Evolutionary conservation across 2,888 invertebrate genomes (phyloP).

Genomic region (Lissonota sp.): DNA sequence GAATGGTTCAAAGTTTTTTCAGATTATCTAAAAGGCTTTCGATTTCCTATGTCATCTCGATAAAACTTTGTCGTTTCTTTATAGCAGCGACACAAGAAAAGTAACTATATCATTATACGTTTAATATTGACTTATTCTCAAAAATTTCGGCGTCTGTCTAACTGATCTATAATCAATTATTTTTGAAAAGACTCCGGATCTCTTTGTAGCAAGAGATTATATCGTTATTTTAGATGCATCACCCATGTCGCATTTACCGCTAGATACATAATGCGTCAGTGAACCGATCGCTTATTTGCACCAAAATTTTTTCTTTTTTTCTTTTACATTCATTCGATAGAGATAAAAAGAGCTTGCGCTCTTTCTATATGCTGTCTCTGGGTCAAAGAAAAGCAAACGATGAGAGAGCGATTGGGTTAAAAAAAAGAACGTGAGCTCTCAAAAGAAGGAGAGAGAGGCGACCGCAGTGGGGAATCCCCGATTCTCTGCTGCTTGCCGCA

Average conservation of each 20-base stretch:
- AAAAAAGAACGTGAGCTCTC: conserved; percentile 16
- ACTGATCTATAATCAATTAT: too few species aligned
- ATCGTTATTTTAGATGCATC: conserved; percentile 59
- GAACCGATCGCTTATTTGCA: conserved; percentile 64
- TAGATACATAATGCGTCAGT: conserved; percentile 49
- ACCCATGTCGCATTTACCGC: conserved; percentile 63
- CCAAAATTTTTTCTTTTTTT: conserved; percentile 35
- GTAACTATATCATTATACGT: too few species aligned
- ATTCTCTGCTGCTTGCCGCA: conserved; percentile 31
- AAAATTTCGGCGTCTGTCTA: too few species aligned
- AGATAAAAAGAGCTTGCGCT: conserved; percentile 63
- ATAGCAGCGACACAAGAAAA: too few species aligned
- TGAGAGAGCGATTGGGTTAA: conserved; percentile 26
- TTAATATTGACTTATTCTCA: too few species aligned
- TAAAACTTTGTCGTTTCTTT: too few species aligned
- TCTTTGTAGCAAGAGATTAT: too few species aligned
- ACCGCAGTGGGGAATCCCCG: not conserved
- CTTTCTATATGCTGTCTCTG: conserved; percentile 6
- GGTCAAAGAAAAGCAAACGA: conserved; percentile 52
- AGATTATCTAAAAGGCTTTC: too few species aligned
- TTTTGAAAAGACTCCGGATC: too few species aligned
- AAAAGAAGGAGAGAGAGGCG: not conserved
- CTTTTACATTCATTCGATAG: conserved; percentile 17
- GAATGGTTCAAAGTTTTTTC: too few species aligned
- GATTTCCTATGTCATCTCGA: too few species aligned